Base-by-base conservation (phyloP, 2,113 vertebrate species). In the Paramormyrops kingsleyae region DNA sequence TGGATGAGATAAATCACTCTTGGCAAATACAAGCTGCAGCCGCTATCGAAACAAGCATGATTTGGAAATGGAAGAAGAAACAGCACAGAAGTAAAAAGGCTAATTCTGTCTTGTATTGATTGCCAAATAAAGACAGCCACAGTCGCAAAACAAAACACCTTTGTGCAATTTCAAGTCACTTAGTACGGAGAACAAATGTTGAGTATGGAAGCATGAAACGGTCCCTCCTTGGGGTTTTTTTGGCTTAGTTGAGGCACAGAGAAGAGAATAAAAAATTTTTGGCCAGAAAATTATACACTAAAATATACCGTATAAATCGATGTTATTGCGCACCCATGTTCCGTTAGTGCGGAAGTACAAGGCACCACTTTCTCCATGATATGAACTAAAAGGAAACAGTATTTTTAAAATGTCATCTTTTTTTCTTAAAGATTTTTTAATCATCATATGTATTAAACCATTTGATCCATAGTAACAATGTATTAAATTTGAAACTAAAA, bases 401-500 rank as follows among this genome's bases (percentile, higher is more conserved):
- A 31, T 10, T n/a, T 86, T 27, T 50, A 15, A 50, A 86, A 84
- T 47, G 24, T 84, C 46, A 24, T 42, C 80, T 46, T 84, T 83
- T 15, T 84, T 47, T n/a, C 47, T 46, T 24, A 46, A 85, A 46
- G 3, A 39, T 46, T 52, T 52, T 15, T 15, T 15, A 13, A 50
- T 83, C 42, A 44, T 46, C 4, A 27, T 66, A 27, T 83, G n/a
- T 46, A 46, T 46, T 24, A 47, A 83, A 44, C 21, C 42, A 83
- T 42, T 46, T 21, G 21, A 80, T 89, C 53, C 31, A 50, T 27
- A 66, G n/a, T n/a, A 27, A 66, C 15, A 31, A 77, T 39, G 12
- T 77, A 77, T 35, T 91, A 89, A 92, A 95, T 92, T 47, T 91
- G 88, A 92, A 94, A 94, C 94, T 83, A 94, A 93, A 13, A 77